These are phyloP conservation scores for Himalopsyche anomala DNA, from an alignment of 2,888 invertebrate genomes.

Conservation along the genomic window DNA sequence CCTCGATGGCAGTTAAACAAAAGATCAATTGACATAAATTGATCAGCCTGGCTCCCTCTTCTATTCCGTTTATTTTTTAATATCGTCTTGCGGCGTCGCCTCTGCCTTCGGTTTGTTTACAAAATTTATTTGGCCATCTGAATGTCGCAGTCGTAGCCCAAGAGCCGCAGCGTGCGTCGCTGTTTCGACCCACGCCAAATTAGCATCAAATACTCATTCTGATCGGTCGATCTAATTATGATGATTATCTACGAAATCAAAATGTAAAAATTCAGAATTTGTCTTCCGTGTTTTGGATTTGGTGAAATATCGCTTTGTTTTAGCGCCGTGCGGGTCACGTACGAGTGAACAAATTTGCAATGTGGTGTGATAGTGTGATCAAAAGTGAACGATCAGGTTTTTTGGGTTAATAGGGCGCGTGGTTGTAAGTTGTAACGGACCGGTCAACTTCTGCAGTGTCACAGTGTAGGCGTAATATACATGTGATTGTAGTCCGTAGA, in stretches of 20 bases:
- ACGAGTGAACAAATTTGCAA: background rate
- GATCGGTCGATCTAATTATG: background rate
- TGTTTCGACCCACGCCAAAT: conserved; percentile 7
- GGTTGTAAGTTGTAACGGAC: background rate
- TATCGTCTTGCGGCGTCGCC: conserved; percentile 48
- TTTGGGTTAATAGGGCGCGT: conserved; percentile 31
- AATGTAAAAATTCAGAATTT: background rate
- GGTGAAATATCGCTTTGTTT: background rate
- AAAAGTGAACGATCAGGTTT: conserved; percentile 17
- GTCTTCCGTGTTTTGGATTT: background rate
- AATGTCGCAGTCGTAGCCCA: conserved; percentile 11
- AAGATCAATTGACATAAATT: conserved; percentile 26
- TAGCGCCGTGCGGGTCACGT: background rate
- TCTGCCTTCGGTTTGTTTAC: conserved; percentile 57
- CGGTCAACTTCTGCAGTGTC: conserved; percentile 9
- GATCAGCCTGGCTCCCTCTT: background rate
- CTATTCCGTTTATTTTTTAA: background rate
- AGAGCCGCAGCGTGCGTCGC: background rate
- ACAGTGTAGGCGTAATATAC: background rate
- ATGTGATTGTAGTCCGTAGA: background rate
- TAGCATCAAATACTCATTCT: background rate
- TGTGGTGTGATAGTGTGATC: conserved; percentile 11
- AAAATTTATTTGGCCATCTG: conserved; percentile 56
- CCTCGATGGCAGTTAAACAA: background rate
- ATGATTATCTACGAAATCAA: background rate